Conservation (phyloP, 2,797 vertebrate species). For the Acipenser ruthenus region DNA sequence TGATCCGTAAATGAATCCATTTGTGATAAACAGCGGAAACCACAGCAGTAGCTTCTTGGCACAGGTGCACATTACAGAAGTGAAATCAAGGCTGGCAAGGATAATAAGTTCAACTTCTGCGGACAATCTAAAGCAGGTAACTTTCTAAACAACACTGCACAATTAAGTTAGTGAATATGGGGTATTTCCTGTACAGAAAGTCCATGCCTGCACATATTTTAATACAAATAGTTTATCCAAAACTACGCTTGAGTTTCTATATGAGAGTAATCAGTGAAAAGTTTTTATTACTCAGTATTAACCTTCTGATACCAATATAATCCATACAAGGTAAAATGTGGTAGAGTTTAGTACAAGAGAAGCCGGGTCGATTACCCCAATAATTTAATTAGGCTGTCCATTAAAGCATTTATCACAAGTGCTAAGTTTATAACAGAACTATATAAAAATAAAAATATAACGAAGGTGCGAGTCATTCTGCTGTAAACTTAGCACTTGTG, state of each 20-base stretch:
- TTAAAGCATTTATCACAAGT: too few relatives aligned
- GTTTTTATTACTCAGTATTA: background rate
- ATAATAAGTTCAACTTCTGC: conserved; percentile 1
- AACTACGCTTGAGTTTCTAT: background rate
- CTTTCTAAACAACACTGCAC: background rate
- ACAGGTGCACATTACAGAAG: background rate
- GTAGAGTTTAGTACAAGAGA: too few relatives aligned
- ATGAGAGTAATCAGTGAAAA: background rate
- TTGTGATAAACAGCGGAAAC: conserved; percentile 4
- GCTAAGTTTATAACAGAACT: background rate
- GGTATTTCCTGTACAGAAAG: background rate
- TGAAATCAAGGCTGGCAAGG: conserved; percentile 3
- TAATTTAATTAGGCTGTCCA: too few relatives aligned
- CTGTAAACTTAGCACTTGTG: background rate
- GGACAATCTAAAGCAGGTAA: too few relatives aligned
- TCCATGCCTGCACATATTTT: too few relatives aligned
- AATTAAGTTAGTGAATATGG: background rate
- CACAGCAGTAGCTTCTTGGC: background rate
- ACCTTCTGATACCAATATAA: background rate
- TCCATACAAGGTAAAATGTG: background rate
- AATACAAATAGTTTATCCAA: background rate
- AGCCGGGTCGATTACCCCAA: too few relatives aligned
- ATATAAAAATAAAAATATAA: background rate
- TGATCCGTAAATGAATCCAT: conserved; percentile 18
- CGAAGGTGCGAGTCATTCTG: background rate